Conservation (phyloP, 2,113 vertebrate genomes). For the Pristiophorus japonicus region DNA sequence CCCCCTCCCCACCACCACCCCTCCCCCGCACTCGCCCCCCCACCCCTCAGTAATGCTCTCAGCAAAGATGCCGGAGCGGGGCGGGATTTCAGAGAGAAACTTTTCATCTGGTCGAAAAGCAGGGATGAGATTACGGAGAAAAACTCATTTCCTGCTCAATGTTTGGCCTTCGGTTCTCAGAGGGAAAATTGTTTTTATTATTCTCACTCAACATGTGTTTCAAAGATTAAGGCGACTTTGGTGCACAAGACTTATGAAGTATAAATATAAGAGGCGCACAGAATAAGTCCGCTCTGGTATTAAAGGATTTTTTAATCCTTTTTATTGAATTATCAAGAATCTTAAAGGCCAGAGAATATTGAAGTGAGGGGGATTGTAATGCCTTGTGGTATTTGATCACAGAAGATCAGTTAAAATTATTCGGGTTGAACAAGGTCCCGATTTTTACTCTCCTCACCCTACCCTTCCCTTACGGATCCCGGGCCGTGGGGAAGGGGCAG, state of each 20-base stretch:
- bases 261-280: slow-evolving; percentile 55
- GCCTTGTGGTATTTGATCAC: slow-evolving; percentile 62
- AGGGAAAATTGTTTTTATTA: slow-evolving; percentile 81
- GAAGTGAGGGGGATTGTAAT: slow-evolving; percentile 64
- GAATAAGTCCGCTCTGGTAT: slow-evolving; percentile 54
- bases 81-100: slow-evolving; percentile 48
- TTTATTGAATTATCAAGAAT: slow-evolving; percentile 80
- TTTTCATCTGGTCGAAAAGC: slow-evolving; percentile 59
- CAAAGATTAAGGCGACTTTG: slow-evolving; percentile 74
- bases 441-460: not conserved
- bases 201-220: slow-evolving; percentile 81
- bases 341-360: slow-evolving; percentile 74
- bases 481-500: not conserved
- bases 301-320: slow-evolving; percentile 67
- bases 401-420: slow-evolving; percentile 51
- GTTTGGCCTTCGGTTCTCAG: slow-evolving; percentile 67
- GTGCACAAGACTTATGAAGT: slow-evolving; percentile 62
- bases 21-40: no score
- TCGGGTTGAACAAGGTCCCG: not conserved
- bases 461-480: not conserved
- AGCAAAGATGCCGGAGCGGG: not conserved
- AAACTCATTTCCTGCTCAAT: slow-evolving; percentile 70
- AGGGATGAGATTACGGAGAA: slow-evolving; percentile 64
- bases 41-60: not conserved
- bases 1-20: no score